Evolutionary conservation across 2,797 vertebrate genomes (phyloP).

Genomic region (Taenioides sp.): DNA sequence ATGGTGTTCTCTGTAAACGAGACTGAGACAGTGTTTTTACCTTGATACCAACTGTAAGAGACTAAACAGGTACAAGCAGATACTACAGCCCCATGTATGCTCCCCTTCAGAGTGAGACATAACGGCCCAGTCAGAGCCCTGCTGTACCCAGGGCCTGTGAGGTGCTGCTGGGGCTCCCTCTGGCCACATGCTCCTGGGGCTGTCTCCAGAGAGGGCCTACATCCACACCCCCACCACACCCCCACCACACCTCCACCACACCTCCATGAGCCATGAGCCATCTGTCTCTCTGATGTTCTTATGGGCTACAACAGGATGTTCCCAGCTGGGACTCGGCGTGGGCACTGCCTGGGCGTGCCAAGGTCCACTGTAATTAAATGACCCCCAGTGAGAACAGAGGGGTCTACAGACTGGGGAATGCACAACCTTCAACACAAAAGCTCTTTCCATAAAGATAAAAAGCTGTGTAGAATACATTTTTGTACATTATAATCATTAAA

Average conservation of each 20-base stretch:
- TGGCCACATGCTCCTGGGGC: slow-evolving; percentile 62
- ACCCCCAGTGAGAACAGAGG: slow-evolving; percentile 65
- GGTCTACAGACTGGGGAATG: slow-evolving; percentile 29
- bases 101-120: slow-evolving; percentile 12
- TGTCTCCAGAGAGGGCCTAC: slow-evolving; percentile 72
- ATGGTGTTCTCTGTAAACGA: slow-evolving; percentile 24
- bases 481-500: background rate
- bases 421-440: slow-evolving; percentile 22
- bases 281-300: slow-evolving; percentile 82
- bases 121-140: slow-evolving; percentile 38
- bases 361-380: slow-evolving; percentile 83
- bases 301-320: slow-evolving; percentile 77
- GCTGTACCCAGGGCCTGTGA: slow-evolving; percentile 47
- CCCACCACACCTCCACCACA: slow-evolving; percentile 62
- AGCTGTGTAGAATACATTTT: background rate
- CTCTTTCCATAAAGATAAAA: background rate
- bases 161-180: slow-evolving; percentile 53
- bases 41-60: slow-evolving; percentile 6
- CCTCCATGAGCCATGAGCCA: slow-evolving; percentile 83
- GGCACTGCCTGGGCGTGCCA: slow-evolving; percentile 68
- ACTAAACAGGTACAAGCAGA: slow-evolving; percentile 3
- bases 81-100: slow-evolving; percentile 11
- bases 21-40: slow-evolving; percentile 8
- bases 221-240: slow-evolving; percentile 62
- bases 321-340: slow-evolving; percentile 69